phyloP scores from a whole-genome alignment of 2,888 invertebrate species.

The Elaeidobius kamerunicus region DNA sequence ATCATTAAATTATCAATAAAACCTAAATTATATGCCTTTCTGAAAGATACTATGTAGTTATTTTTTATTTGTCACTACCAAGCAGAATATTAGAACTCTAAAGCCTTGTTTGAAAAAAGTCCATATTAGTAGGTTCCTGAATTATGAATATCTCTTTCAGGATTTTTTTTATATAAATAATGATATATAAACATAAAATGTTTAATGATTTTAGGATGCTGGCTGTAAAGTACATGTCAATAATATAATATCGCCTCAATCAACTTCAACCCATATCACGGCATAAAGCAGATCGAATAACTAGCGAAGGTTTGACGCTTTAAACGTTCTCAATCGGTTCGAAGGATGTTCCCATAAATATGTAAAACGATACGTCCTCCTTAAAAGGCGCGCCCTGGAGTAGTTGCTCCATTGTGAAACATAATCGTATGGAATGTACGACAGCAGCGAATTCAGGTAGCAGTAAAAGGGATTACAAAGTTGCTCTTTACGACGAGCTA shows the following conservation, averaged over 20 bases:
- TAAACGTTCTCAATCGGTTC: constrained; percentile 23
- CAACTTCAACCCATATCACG: neutral
- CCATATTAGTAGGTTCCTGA: no score
- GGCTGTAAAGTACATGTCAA: neutral
- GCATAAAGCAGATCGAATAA: constrained; percentile 14
- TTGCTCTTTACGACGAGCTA: constrained; percentile 27
- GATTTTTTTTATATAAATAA: no score
- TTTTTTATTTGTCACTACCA: no score
- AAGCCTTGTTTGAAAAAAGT: no score
- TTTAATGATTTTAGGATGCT: no score
- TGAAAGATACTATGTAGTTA: no score
- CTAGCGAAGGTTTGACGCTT: constrained; percentile 17
- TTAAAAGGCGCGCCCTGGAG: constrained; percentile 26
- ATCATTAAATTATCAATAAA: no score
- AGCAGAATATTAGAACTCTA: no score
- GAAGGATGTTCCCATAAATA: constrained; percentile 27
- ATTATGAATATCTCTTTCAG: no score
- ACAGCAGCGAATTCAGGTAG: constrained; percentile 34
- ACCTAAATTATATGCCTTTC: no score
- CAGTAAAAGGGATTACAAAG: constrained; percentile 23
- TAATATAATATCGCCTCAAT: neutral
- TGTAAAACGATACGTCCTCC: constrained; percentile 28
- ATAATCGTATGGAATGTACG: constrained; percentile 28
- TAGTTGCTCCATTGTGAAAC: constrained; percentile 31
- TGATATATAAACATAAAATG: no score